These are phyloP conservation scores for Bursaphelenchus mucronatus DNA, from an alignment of 1,140 invertebrate genomes.

Conservation along the genomic window DNA sequence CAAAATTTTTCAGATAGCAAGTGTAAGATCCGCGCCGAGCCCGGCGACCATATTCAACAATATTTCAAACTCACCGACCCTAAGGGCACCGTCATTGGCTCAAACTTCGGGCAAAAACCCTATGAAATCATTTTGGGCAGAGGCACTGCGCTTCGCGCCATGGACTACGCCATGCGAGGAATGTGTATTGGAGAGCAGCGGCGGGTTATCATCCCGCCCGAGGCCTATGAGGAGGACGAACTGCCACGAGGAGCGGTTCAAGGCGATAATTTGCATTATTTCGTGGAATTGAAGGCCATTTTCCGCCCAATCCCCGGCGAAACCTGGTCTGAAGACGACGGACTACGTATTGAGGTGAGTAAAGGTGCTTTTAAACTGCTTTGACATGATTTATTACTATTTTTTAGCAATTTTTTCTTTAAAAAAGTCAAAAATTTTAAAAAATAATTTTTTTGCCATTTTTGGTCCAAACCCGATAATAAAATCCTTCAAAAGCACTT, in stretches of 20 bases:
- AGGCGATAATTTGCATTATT: conserved; percentile 43
- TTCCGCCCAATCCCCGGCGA: conserved; percentile 58
- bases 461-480: no score
- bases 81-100: conserved; percentile 54
- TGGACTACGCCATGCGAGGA: conserved; percentile 50
- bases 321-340: conserved; percentile 57
- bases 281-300: conserved; percentile 56
- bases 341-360: conserved; percentile 48
- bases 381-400: no score
- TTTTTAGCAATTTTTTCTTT: no score
- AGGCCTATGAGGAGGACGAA: conserved; percentile 48
- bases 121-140: conserved; percentile 55
- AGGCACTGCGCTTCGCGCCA: conserved; percentile 54
- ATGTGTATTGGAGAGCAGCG: conserved; percentile 57
- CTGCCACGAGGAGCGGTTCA: conserved; percentile 33
- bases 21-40: conserved; percentile 50
- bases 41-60: conserved; percentile 57
- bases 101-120: conserved; percentile 44
- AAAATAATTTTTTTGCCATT: no score
- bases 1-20: conserved; percentile 40
- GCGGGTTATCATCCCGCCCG: conserved; percentile 41
- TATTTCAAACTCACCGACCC: conserved; percentile 57
- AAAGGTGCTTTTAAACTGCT: neutral
- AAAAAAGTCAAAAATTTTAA: no score
- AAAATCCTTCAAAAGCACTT: neutral